phyloP scores from a whole-genome alignment of 2,888 invertebrate genomes.

The Prosopocoilus inquinatus region DNA sequence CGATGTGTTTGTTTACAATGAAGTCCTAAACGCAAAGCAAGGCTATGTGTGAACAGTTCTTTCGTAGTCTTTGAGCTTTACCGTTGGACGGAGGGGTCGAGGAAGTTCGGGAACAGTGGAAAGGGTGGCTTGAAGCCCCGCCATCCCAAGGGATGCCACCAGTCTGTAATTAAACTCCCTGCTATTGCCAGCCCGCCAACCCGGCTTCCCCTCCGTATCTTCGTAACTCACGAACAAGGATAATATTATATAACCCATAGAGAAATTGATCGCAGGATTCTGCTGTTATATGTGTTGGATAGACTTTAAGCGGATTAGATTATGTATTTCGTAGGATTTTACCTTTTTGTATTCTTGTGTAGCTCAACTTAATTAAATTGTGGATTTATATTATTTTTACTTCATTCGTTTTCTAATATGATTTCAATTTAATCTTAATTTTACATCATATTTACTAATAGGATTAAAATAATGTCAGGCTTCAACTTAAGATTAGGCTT shows the following conservation, averaged over 20 bases:
- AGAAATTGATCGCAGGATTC: constrained; percentile 45
- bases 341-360: constrained; percentile 27
- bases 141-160: constrained; percentile 47
- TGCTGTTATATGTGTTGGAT: constrained; percentile 35
- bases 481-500: too few relatives aligned
- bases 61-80: constrained; percentile 32
- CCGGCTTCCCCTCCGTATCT: constrained; percentile 39
- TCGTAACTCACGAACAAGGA: constrained; percentile 42
- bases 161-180: constrained; percentile 51
- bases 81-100: constrained; percentile 30
- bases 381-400: constrained; percentile 5
- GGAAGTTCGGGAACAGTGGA: constrained; percentile 26
- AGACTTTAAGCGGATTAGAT: constrained; percentile 37
- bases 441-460: background rate
- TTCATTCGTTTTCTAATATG: constrained; percentile 9
- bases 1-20: too few relatives aligned
- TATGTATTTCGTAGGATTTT: constrained; percentile 31
- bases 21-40: too few relatives aligned
- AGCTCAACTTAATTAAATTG: constrained; percentile 29
- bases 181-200: constrained; percentile 40
- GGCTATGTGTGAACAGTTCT: constrained; percentile 25
- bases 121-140: constrained; percentile 42
- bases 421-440: background rate
- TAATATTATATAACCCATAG: constrained; percentile 44
- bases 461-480: too few relatives aligned